These are phyloP conservation scores for Harmothoe impar DNA, from an alignment of 2,888 invertebrate genomes.

Conservation along the genomic window DNA sequence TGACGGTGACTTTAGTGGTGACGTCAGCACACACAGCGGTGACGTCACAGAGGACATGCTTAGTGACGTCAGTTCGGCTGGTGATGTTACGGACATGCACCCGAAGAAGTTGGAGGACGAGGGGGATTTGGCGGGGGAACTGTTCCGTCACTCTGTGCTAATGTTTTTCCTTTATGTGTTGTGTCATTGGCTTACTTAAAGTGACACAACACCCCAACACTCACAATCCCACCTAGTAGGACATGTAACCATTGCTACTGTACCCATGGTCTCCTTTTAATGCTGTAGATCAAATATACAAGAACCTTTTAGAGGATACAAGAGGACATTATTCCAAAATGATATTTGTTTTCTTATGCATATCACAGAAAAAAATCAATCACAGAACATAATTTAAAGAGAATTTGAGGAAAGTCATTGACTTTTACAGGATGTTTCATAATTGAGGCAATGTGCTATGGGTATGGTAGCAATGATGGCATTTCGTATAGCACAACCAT, in stretches of 20 bases:
- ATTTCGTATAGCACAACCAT: neutral
- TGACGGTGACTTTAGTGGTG: constrained; percentile 21
- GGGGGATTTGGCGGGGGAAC: constrained; percentile 21
- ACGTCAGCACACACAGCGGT: neutral
- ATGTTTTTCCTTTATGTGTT: constrained; percentile 41
- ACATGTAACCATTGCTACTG: neutral
- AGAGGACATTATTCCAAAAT: neutral
- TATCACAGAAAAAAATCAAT: too few species aligned
- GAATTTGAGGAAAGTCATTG: too few species aligned
- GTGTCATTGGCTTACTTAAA: constrained; percentile 15
- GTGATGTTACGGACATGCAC: neutral
- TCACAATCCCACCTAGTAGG: neutral
- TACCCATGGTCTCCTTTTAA: neutral
- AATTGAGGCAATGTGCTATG: neutral
- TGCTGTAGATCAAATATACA: neutral
- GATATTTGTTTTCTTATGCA: too few species aligned
- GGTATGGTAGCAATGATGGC: neutral
- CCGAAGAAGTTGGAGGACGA: neutral
- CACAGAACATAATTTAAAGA: too few species aligned
- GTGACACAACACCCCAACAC: neutral
- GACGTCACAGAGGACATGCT: constrained; percentile 16
- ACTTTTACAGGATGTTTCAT: neutral
- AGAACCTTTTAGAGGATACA: neutral
- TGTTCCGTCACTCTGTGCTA: constrained; percentile 40
- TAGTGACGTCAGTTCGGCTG: neutral